A percentile compares a stretch with the other conserved stretches of the same genome.
phyloP scores from a whole-genome alignment of 2,888 invertebrate species.

The Melinopterus prodromus region DNA sequence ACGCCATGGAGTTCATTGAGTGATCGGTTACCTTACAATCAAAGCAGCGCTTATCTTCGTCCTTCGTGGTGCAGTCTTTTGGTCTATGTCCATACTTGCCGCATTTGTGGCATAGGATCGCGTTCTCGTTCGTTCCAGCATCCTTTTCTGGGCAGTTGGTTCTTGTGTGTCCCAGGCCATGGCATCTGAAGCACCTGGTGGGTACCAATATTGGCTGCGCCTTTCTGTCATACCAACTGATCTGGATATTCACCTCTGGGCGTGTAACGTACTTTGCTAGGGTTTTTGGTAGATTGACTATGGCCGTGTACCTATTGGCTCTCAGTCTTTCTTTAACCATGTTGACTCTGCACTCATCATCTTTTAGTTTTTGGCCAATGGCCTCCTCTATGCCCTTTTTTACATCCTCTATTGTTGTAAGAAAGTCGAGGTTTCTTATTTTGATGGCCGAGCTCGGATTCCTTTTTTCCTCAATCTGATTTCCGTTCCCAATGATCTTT shows the following conservation, averaged over 20 bases:
- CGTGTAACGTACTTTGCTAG: background rate
- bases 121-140: background rate
- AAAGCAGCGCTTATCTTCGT: background rate
- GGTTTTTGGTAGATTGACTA: background rate
- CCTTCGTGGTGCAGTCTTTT: background rate
- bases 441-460: background rate
- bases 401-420: background rate
- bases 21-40: background rate
- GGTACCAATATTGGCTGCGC: background rate
- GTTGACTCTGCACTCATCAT: background rate
- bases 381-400: constrained; percentile 10
- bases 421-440: background rate
- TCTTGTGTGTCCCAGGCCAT: background rate
- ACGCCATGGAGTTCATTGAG: constrained; percentile 7
- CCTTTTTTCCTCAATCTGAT: background rate
- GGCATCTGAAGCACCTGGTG: background rate
- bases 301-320: background rate
- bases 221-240: too few species aligned
- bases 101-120: background rate
- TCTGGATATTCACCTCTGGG: background rate
- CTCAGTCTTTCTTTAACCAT: background rate
- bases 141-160: background rate
- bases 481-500: background rate
- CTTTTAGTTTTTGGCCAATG: background rate
- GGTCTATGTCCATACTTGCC: constrained; percentile 10